Percentiles rank a stretch among this genome's conserved stretches.
phyloP scores from a whole-genome alignment of 2,113 vertebrate genomes.

The Dipodomys spectabilis region DNA sequence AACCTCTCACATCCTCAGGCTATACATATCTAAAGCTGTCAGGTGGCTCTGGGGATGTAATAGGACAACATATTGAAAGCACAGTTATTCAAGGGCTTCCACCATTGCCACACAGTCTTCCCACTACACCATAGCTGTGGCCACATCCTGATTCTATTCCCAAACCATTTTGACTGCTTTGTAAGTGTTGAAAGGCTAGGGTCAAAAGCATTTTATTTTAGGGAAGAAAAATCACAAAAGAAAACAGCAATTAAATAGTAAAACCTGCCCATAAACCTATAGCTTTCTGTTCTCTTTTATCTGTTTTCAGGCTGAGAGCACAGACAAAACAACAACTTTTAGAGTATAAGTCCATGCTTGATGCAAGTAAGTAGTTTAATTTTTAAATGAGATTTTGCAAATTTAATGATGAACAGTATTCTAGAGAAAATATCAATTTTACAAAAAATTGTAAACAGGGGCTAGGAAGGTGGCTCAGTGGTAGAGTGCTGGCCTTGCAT shows the following conservation, averaged over 20 bases:
- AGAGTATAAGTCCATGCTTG: constrained; percentile 60
- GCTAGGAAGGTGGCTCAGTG: no score
- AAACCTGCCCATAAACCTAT: background rate
- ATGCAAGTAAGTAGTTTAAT: constrained; percentile 74
- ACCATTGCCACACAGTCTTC: no score
- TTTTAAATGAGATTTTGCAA: constrained; percentile 31
- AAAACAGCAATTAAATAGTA: background rate
- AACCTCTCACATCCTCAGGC: background rate
- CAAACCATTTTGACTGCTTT: background rate
- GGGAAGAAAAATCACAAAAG: no score
- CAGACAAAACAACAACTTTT: constrained; percentile 79
- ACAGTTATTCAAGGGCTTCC: background rate
- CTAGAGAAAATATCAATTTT: constrained; percentile 6
- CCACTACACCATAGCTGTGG: background rate
- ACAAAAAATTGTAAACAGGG: background rate
- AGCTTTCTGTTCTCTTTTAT: background rate
- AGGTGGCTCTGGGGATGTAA: no score
- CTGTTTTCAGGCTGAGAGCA: constrained; percentile 74
- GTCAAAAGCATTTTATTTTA: background rate
- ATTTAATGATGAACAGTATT: constrained; percentile 7
- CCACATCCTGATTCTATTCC: background rate
- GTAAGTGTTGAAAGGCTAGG: background rate
- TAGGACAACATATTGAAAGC: background rate
- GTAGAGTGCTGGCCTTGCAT: no score
- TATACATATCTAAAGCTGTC: background rate